Base-by-base conservation (phyloP, 2,888 invertebrate genomes). In the Leucophenga montana region DNA sequence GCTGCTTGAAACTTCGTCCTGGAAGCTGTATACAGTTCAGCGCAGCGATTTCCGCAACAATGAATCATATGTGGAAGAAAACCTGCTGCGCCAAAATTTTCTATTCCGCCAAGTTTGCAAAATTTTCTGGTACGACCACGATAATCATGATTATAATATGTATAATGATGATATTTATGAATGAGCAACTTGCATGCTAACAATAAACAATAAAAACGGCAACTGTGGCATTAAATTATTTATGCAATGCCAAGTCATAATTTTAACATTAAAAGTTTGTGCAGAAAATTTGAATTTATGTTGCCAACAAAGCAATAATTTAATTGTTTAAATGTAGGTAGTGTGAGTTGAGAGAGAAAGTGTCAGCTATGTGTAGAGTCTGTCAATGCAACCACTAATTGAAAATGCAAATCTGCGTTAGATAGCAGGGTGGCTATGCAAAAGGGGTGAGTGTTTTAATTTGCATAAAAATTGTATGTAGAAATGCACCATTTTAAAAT, bases 131-230 rank as follows among this genome's bases (percentile, higher is more conserved):
- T n/a, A 16, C n/a, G 18, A 33, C 46, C n/a, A 64, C 22, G 46
- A 64, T 64, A 33, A 59, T 33, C 22, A 59, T 39, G 39, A 39
- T 39, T 39, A 8, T 39, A 39, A 39, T 39, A 39, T 39, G 39
- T 39, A 39, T 39, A 39, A 39, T 39, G 39, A 39, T 39, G 39
- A 39, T 39, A 39, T 39, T 11, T 39, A 39, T 39, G 39, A 11
- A 39, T 39, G 50, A 39, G 57, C 22, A 8, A 20, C 53, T 65
- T 78, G 82, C 77, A 75, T 83, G 80, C 82, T 78, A 83, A 83
- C 80, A 76, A 74, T 78, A 39, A 77, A 79, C 82, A 78, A 83
- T 82, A 81, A 83, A 79, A 82, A 72, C 70, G 71, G 67, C 33
- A 67, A 69, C 66, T 53, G 59, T 68, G 66, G 56, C 50, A 46